A percentile compares a stretch with the other conserved stretches of the same genome.
phyloP scores from a whole-genome alignment of 2,113 vertebrate species.

The Phylloscopus trochilus region DNA sequence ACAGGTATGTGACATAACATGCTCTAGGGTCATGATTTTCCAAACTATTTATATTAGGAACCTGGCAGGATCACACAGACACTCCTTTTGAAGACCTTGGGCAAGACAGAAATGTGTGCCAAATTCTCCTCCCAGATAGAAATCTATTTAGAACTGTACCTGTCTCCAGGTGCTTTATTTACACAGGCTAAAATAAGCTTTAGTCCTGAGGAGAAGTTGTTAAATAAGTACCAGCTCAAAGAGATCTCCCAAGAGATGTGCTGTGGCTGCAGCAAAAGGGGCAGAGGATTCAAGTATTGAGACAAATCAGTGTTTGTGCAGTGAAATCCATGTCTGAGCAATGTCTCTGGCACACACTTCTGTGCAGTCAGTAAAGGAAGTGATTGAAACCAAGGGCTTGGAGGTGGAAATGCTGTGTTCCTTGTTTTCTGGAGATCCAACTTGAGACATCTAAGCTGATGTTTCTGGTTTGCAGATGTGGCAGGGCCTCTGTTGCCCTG shows the following conservation, averaged over 20 bases:
- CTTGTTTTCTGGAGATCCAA: neutral
- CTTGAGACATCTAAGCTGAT: neutral
- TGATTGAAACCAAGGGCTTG: neutral
- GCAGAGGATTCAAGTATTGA: neutral
- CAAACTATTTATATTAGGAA: neutral
- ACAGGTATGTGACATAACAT: neutral
- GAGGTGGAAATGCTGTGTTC: neutral
- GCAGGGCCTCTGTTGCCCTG: neutral
- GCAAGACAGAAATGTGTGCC: neutral
- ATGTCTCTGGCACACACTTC: neutral
- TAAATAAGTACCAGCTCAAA: neutral
- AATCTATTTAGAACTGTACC: neutral
- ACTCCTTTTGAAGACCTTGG: neutral
- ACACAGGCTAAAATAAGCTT: neutral
- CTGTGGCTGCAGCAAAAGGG: neutral
- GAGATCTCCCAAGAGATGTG: neutral
- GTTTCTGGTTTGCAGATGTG: constrained; percentile 39
- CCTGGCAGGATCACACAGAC: neutral
- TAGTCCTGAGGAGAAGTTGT: neutral
- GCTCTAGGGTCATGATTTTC: neutral
- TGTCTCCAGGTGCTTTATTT: neutral
- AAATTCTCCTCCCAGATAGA: neutral
- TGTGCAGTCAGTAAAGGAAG: neutral
- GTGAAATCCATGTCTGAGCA: neutral
- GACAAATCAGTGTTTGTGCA: neutral